These are phyloP conservation scores for Drosophila lutescens DNA, from an alignment of 2,888 invertebrate species.

Conservation along the genomic window DNA sequence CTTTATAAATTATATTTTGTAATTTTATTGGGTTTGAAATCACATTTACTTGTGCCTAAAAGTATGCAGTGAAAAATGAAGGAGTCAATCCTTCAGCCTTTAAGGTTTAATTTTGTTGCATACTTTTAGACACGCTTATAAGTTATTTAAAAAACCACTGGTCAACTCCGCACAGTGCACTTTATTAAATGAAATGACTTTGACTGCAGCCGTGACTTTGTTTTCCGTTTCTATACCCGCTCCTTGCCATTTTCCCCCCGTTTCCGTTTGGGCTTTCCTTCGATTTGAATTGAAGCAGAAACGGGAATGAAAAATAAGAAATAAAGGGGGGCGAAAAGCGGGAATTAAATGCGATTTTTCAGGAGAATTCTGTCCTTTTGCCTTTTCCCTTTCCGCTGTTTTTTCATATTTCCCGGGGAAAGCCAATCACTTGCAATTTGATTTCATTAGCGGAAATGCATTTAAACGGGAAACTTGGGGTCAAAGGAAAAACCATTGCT, in stretches of 20 bases:
- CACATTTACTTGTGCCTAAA: too few relatives aligned
- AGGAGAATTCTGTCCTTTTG: background rate
- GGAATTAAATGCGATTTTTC: conserved; percentile 8
- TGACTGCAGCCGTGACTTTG: conserved; percentile 19
- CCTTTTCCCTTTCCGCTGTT: background rate
- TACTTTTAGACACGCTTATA: too few relatives aligned
- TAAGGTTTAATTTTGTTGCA: too few relatives aligned
- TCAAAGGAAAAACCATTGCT: background rate
- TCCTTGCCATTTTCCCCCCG: too few relatives aligned
- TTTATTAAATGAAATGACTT: conserved; percentile 14
- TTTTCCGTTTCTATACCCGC: conserved; percentile 6
- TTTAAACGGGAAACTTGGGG: background rate
- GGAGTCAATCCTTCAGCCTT: too few relatives aligned
- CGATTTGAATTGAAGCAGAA: conserved; percentile 19
- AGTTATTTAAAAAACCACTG: background rate
- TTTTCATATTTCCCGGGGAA: background rate
- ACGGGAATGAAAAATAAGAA: background rate
- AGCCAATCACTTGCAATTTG: conserved; percentile 3
- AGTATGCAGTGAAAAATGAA: too few relatives aligned
- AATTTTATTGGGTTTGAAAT: too few relatives aligned
- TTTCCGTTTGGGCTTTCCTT: background rate
- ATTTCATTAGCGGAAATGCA: conserved; percentile 6
- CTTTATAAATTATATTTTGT: too few relatives aligned
- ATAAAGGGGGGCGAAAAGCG: background rate
- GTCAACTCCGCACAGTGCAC: too few relatives aligned